Evolutionary conservation across 2,888 invertebrate species (phyloP).

Genomic region (Xylota sylvarum): DNA sequence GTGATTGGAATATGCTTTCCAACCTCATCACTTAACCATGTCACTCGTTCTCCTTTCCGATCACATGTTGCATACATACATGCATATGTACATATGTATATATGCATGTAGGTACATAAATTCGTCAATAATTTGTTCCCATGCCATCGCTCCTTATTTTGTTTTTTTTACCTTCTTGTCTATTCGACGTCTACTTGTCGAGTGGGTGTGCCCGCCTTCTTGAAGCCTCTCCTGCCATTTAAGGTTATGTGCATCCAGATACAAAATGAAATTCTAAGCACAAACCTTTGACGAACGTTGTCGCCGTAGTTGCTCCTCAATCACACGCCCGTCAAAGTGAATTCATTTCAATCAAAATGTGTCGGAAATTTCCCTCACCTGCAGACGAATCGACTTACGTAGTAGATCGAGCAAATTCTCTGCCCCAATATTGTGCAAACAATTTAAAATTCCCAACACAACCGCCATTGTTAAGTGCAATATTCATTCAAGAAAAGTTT

Average conservation of each 20-base stretch:
- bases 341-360: slow-evolving; percentile 66
- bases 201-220: slow-evolving; percentile 64
- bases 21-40: slow-evolving; percentile 22
- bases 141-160: slow-evolving; percentile 5
- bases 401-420: background rate
- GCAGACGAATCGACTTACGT: slow-evolving; percentile 9
- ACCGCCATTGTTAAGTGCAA: slow-evolving; percentile 34
- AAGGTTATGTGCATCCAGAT: slow-evolving; percentile 25
- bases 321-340: slow-evolving; percentile 62
- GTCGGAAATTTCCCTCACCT: slow-evolving; percentile 64
- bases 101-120: too few relatives aligned
- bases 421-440: background rate
- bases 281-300: slow-evolving; percentile 61
- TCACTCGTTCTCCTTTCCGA: slow-evolving; percentile 1
- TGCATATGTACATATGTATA: too few relatives aligned
- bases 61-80: slow-evolving; percentile 47
- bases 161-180: slow-evolving; percentile 10
- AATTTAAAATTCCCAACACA: slow-evolving; percentile 63
- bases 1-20: slow-evolving; percentile 19
- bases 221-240: slow-evolving; percentile 25
- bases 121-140: slow-evolving; percentile 43
- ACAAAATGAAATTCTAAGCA: slow-evolving; percentile 63
- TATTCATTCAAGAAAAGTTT: slow-evolving; percentile 65
- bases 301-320: slow-evolving; percentile 45
- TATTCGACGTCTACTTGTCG: slow-evolving; percentile 44